Evolutionary conservation across 2,888 invertebrate species (phyloP).

Genomic region (Drosophila aldrichi): DNA sequence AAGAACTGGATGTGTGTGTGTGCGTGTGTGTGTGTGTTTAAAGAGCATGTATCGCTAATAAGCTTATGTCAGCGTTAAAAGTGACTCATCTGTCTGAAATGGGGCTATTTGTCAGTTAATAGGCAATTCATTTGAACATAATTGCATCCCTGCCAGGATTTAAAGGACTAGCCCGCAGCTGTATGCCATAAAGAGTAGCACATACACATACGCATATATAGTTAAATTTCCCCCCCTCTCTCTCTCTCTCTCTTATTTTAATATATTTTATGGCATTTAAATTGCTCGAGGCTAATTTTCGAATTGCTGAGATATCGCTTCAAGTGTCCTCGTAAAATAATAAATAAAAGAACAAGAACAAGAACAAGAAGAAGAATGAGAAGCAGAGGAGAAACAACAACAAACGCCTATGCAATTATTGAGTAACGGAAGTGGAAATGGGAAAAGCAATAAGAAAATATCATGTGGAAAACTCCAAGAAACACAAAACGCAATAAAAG

Average conservation of each 20-base stretch:
- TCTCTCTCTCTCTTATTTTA: constrained; percentile 52
- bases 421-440: constrained; percentile 6
- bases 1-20: constrained; percentile 40
- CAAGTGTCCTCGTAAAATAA: constrained; percentile 40
- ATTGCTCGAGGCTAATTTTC: constrained; percentile 69
- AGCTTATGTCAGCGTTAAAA: constrained; percentile 76
- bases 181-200: constrained; percentile 26
- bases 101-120: constrained; percentile 65
- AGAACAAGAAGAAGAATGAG: background rate
- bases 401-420: constrained; percentile 48
- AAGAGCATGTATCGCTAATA: constrained; percentile 64
- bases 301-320: constrained; percentile 54
- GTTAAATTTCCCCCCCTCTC: background rate
- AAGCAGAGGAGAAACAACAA: background rate
- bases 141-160: constrained; percentile 63
- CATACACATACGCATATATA: background rate
- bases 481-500: constrained; percentile 68
- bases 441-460: constrained; percentile 32
- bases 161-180: constrained; percentile 57
- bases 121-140: constrained; percentile 73
- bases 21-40: constrained; percentile 37
- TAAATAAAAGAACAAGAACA: background rate
- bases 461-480: constrained; percentile 31
- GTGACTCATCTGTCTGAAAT: constrained; percentile 65
- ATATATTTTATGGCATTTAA: constrained; percentile 69